A percentile compares a stretch with the other conserved stretches of the same genome.
Evolutionary conservation across 2,888 invertebrate genomes (phyloP).

Genomic region (Lasius fuliginosus): DNA sequence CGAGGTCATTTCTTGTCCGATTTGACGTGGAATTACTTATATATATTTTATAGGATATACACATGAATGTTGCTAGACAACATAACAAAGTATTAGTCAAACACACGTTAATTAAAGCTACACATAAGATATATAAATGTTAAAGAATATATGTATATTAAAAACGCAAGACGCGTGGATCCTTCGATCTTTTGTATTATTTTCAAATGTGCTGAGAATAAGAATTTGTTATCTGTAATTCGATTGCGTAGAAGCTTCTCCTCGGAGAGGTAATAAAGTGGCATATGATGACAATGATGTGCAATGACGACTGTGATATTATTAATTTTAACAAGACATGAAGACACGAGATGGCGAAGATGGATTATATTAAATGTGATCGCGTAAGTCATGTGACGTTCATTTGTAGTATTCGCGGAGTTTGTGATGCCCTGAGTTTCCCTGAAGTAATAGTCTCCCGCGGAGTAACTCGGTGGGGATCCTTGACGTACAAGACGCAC

Average conservation of each 20-base stretch:
- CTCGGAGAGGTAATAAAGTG: not conserved
- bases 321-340: conserved; percentile 7
- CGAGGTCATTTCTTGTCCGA: too few relatives aligned
- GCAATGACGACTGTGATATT: not conserved
- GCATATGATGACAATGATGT: not conserved
- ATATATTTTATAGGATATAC: not conserved
- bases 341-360: not conserved
- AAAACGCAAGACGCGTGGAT: not conserved
- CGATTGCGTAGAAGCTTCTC: not conserved
- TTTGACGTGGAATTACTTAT: not conserved
- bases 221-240: not conserved
- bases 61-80: not conserved
- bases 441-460: conserved; percentile 35
- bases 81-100: not conserved
- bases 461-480: conserved; percentile 68
- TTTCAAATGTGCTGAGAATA: conserved; percentile 7
- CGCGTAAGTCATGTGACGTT: not conserved
- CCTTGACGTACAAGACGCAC: conserved; percentile 66
- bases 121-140: not conserved
- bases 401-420: not conserved
- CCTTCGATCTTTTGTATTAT: not conserved
- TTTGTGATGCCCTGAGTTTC: conserved; percentile 27
- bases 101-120: not conserved
- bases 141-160: not conserved
- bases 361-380: conserved; percentile 31